Evolutionary conservation across 2,888 invertebrate species (phyloP).

Genomic region (Lypha dubia): DNA sequence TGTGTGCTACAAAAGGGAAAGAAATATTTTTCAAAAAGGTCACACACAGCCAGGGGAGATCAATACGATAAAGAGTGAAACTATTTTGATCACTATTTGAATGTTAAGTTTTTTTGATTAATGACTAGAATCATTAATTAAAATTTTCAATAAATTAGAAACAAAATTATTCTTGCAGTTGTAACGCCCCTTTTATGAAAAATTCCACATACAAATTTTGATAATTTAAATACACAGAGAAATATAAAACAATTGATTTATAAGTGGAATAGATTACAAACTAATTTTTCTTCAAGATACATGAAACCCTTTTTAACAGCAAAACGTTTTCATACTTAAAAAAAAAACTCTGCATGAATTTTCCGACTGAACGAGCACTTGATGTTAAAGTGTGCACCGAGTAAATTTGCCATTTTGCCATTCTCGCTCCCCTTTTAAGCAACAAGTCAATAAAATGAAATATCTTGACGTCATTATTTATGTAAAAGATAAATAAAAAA

Average conservation of each 20-base stretch:
- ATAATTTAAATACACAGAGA: neutral
- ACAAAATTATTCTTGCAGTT: neutral
- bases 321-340: neutral
- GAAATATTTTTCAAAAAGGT: constrained; percentile 32
- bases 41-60: constrained; percentile 30
- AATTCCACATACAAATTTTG: neutral
- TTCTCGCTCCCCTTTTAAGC: neutral
- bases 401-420: neutral
- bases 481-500: neutral
- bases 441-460: constrained; percentile 8
- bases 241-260: neutral
- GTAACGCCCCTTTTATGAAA: neutral
- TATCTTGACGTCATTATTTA: neutral
- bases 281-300: no score
- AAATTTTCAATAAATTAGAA: neutral
- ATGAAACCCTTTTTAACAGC: neutral
- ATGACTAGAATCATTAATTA: constrained; percentile 58
- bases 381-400: no score
- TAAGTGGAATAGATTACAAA: neutral
- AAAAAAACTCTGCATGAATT: neutral
- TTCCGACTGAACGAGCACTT: neutral
- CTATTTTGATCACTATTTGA: constrained; percentile 63
- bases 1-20: constrained; percentile 7
- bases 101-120: constrained; percentile 40
- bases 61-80: constrained; percentile 45